Evolutionary conservation across 2,113 vertebrate genomes (phyloP).

Genomic region (Pedetes capensis): DNA sequence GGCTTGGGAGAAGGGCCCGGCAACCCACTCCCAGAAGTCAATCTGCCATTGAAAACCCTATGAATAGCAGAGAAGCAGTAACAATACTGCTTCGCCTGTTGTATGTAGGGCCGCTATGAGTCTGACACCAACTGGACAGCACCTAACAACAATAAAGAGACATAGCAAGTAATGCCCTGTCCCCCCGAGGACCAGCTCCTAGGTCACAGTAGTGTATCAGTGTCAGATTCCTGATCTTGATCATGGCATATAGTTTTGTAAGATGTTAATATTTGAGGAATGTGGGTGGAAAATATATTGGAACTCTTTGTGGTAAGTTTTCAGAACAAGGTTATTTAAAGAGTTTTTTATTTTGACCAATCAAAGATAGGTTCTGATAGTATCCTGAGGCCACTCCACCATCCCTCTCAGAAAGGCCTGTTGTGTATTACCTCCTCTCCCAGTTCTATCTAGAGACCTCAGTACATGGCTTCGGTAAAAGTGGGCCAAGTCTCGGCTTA

Average conservation of each 20-base stretch:
- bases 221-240: neutral
- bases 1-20: too few relatives aligned
- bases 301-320: constrained; percentile 2
- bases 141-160: too few relatives aligned
- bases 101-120: too few relatives aligned
- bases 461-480: neutral
- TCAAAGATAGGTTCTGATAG: neutral
- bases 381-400: neutral
- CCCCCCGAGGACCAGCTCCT: neutral
- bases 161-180: too few relatives aligned
- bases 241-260: neutral
- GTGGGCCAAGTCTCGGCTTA: constrained; percentile 20
- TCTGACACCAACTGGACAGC: too few relatives aligned
- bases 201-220: too few relatives aligned
- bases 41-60: too few relatives aligned
- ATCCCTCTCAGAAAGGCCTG: neutral
- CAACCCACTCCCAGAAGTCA: too few relatives aligned
- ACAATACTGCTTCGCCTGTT: too few relatives aligned
- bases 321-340: neutral
- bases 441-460: neutral
- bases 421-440: neutral
- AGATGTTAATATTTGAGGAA: neutral
- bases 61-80: too few relatives aligned
- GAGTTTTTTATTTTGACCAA: neutral
- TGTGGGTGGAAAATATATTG: neutral